These are phyloP conservation scores for Colletes collaris DNA, from an alignment of 2,888 invertebrate species.

Conservation along the genomic window DNA sequence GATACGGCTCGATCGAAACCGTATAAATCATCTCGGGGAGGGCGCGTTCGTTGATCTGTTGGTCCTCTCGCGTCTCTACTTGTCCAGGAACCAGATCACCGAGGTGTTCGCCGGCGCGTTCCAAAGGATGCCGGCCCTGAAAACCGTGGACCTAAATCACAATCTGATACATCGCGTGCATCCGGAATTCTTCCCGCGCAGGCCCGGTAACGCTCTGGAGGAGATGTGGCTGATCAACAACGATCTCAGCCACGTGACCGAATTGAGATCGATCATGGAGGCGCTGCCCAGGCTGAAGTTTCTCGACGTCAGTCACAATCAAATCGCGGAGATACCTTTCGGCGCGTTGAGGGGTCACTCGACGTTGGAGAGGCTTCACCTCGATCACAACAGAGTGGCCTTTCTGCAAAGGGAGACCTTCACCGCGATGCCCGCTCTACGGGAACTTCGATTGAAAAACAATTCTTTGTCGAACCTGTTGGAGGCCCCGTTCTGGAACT, in stretches of 20 bases:
- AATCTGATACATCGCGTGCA: constrained; percentile 91
- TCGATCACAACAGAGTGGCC: constrained; percentile 91
- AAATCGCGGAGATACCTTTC: constrained; percentile 90
- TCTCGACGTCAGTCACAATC: constrained; percentile 91
- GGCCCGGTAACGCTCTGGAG: constrained; percentile 90
- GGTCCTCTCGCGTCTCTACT: constrained; percentile 87
- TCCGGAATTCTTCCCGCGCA: constrained; percentile 91
- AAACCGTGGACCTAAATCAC: constrained; percentile 89
- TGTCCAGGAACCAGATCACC: constrained; percentile 89
- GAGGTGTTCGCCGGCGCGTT: constrained; percentile 92
- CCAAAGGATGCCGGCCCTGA: constrained; percentile 89
- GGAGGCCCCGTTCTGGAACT: constrained; percentile 92
- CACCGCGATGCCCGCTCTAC: constrained; percentile 91
- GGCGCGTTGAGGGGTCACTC: constrained; percentile 92
- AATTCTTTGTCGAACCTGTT: constrained; percentile 91
- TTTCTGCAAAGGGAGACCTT: constrained; percentile 91
- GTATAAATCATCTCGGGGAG: constrained; percentile 89
- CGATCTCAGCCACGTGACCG: constrained; percentile 89
- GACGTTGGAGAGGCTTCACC: constrained; percentile 90
- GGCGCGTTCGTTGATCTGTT: constrained; percentile 92
- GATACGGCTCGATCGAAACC: constrained; percentile 89
- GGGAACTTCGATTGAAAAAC: constrained; percentile 92
- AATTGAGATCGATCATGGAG: constrained; percentile 89
- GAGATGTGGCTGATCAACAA: constrained; percentile 91
- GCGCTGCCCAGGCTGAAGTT: constrained; percentile 90